phyloP scores from a whole-genome alignment of 2,797 vertebrate species.

The Geotrypetes seraphini region DNA sequence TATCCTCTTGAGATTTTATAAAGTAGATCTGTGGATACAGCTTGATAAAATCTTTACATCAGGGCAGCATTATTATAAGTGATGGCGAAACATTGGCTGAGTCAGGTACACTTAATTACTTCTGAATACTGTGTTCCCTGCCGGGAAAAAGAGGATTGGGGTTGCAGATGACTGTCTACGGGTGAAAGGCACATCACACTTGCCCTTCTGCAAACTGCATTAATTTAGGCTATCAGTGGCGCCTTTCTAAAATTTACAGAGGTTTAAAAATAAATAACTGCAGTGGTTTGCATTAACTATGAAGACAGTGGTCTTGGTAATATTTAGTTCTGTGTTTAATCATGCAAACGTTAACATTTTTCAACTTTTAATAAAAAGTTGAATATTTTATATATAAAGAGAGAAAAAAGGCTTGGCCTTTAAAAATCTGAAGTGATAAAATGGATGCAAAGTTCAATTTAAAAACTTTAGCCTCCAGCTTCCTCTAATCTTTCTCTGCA shows the following conservation, averaged over 20 bases:
- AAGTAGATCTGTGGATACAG: conserved; percentile 37
- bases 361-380: conserved; percentile 39
- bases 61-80: conserved; percentile 14
- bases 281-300: conserved; percentile 26
- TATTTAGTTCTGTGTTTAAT: conserved; percentile 29
- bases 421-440: conserved; percentile 25
- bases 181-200: conserved; percentile 15
- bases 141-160: conserved; percentile 14
- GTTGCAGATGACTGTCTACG: conserved; percentile 22
- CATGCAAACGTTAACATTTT: conserved; percentile 24
- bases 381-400: conserved; percentile 28
- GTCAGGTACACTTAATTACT: conserved; percentile 17
- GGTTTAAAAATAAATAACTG: too few relatives aligned
- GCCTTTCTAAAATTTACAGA: too few relatives aligned
- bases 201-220: conserved; percentile 17
- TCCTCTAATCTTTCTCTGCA: conserved; percentile 35
- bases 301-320: conserved; percentile 13
- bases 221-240: neutral
- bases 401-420: conserved; percentile 25
- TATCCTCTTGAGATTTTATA: conserved; percentile 27
- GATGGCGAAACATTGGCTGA: conserved; percentile 22
- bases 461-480: conserved; percentile 33
- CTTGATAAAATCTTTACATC: conserved; percentile 26
- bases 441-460: conserved; percentile 39
- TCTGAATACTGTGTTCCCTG: conserved; percentile 19